These are phyloP conservation scores for Lasioglossum albipes DNA, from an alignment of 1,140 invertebrate genomes.

Conservation along the genomic window DNA sequence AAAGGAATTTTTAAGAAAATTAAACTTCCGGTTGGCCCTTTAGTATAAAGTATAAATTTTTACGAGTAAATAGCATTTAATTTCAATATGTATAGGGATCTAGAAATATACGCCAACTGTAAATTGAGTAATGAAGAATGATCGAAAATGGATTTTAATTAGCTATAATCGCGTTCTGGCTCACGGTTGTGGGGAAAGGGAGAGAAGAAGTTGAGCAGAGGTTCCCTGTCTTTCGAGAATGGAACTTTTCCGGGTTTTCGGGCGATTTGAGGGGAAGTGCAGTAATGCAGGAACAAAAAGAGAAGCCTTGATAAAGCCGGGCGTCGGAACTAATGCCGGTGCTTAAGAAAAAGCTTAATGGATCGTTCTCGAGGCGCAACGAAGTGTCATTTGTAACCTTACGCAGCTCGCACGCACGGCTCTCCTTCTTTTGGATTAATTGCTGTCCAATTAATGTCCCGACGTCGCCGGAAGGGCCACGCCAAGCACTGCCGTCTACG, in stretches of 20 bases:
- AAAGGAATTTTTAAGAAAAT: no score
- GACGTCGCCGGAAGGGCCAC: slow-evolving; percentile 49
- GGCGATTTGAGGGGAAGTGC: slow-evolving; percentile 51
- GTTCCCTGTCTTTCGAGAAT: slow-evolving; percentile 44
- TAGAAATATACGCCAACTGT: no score
- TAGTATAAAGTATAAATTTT: no score
- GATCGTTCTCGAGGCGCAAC: slow-evolving; percentile 64
- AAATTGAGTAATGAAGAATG: no score
- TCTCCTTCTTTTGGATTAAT: slow-evolving; percentile 66
- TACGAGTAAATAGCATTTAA: no score
- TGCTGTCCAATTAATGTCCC: slow-evolving; percentile 67
- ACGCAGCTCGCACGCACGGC: slow-evolving; percentile 33
- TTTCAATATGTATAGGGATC: no score
- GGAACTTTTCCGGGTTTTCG: slow-evolving; percentile 51
- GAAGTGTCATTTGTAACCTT: slow-evolving; percentile 71
- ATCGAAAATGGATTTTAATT: no score
- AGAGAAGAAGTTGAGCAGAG: slow-evolving; percentile 26
- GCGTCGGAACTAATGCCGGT: slow-evolving; percentile 63
- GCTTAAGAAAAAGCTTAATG: slow-evolving; percentile 66
- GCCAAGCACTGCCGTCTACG: slow-evolving; percentile 19
- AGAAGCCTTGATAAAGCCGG: slow-evolving; percentile 47
- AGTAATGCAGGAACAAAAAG: slow-evolving; percentile 59
- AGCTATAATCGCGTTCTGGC: no score
- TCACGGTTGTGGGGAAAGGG: background rate
- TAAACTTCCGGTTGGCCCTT: no score